A percentile compares a stretch with the other conserved stretches of the same genome.
Evolutionary conservation across 2,113 vertebrate species (phyloP).

Genomic region (Thalassarche chlororhynchos): DNA sequence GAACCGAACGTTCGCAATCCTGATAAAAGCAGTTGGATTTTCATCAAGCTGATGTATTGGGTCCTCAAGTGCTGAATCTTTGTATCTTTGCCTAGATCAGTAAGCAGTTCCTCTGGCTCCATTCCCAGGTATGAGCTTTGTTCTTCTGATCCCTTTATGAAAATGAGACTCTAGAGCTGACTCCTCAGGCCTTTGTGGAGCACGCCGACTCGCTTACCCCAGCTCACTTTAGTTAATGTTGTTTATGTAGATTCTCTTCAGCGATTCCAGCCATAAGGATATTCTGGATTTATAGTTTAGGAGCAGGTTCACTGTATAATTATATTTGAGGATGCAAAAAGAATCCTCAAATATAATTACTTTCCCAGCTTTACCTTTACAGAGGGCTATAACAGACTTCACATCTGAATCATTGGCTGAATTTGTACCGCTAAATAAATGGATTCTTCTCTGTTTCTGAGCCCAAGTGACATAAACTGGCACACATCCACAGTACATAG

Average conservation of each 20-base stretch:
- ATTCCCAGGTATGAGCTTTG: background rate
- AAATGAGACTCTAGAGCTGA: background rate
- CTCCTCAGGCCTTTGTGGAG: background rate
- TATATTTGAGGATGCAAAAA: background rate
- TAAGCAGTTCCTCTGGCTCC: background rate
- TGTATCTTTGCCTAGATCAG: background rate
- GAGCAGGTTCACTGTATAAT: background rate
- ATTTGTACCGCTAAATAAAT: background rate
- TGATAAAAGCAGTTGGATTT: background rate
- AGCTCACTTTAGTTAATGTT: background rate
- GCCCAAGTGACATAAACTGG: background rate
- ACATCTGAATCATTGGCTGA: background rate
- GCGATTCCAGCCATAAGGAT: background rate
- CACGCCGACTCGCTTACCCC: rapidly evolving
- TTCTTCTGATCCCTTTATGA: background rate
- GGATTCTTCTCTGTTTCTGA: background rate
- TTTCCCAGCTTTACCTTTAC: background rate
- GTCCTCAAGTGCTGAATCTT: background rate
- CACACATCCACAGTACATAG: background rate
- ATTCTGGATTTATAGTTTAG: background rate
- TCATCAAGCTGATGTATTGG: background rate
- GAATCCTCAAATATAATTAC: background rate
- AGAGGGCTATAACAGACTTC: background rate
- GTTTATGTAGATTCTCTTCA: background rate
- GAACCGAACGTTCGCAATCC: background rate